Evolutionary conservation across 2,888 invertebrate genomes (phyloP), one percentile per base, ranked within the genome.

Genomic region (Chalcosyrphus nemorum): DNA sequence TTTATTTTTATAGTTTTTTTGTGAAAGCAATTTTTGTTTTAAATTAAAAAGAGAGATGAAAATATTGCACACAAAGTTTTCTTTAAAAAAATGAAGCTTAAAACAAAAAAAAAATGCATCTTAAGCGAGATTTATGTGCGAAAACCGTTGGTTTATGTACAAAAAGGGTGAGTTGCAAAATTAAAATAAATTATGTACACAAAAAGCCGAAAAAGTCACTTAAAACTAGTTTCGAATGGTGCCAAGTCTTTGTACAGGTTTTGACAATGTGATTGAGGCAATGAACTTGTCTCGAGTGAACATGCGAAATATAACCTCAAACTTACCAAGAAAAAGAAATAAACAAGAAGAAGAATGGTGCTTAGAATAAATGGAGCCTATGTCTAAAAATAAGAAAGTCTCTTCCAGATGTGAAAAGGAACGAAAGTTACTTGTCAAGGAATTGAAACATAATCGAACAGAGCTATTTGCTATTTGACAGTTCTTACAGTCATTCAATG

Each of bases 1-100:
- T 41, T 38, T 45, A 38, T 21, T 75, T 52, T 65, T 24, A 17
- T 19, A 13, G 29, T 52, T 59, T 68, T 59, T 56, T 56, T 78
- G 27, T 70, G 24, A 32, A 32, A 1, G 6, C 29, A 19, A 24
- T 5, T 61, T 61, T 61, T 47, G 43, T 24, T 54, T 59, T 54
- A n/a, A 24, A 24, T 24, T 11, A 35, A 41, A 29, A 52, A 50
- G n/a, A 57, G 6, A 47, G 19, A 17, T 45, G 19, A 68, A 43
- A 24, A 43, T 27, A 41, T 41, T 41, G 66, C 57, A 57, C 66
- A 52, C 7, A 35, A 1, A 32, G n/a, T n/a, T n/a, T n/a, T n/a
- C n/a, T 17, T 71, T 59, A 59, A 29, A 19, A 17, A 35, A 35
- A 35, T 7, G 13, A n/a, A 19, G 24, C 24, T 24, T 4, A 19